phyloP scores from a whole-genome alignment of 2,113 vertebrate species.

The Heterochromis multidens region DNA sequence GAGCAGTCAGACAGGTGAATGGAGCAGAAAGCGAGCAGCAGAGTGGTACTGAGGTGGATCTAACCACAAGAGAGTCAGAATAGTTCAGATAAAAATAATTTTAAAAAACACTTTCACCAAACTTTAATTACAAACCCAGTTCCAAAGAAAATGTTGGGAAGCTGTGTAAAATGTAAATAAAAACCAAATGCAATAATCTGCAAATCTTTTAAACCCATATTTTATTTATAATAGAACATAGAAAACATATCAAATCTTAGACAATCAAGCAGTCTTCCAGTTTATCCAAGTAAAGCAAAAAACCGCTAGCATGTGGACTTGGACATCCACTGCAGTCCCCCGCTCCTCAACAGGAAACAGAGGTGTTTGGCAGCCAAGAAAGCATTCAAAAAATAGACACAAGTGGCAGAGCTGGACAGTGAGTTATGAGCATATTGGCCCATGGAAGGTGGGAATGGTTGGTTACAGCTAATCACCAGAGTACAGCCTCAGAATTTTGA shows the following conservation, averaged over 20 bases:
- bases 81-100: no score
- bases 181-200: not conserved
- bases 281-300: not conserved
- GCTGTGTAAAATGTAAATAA: not conserved
- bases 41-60: not conserved
- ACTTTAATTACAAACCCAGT: fast-evolving
- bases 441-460: not conserved
- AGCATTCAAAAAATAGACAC: not conserved
- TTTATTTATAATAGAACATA: not conserved
- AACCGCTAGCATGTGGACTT: not conserved
- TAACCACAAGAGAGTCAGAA: not conserved
- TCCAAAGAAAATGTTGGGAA: not conserved
- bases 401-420: not conserved
- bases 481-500: not conserved
- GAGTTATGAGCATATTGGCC: not conserved
- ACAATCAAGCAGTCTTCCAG: not conserved
- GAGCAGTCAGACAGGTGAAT: no score
- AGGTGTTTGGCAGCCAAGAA: not conserved
- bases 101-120: not conserved
- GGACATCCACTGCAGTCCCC: not conserved
- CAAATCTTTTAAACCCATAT: not conserved
- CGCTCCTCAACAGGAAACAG: not conserved
- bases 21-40: not conserved
- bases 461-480: not conserved
- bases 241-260: not conserved